Evolutionary conservation across 2,888 invertebrate species (phyloP), one percentile per base, ranked within the genome.

Genomic region (Dascillus cervinus): DNA sequence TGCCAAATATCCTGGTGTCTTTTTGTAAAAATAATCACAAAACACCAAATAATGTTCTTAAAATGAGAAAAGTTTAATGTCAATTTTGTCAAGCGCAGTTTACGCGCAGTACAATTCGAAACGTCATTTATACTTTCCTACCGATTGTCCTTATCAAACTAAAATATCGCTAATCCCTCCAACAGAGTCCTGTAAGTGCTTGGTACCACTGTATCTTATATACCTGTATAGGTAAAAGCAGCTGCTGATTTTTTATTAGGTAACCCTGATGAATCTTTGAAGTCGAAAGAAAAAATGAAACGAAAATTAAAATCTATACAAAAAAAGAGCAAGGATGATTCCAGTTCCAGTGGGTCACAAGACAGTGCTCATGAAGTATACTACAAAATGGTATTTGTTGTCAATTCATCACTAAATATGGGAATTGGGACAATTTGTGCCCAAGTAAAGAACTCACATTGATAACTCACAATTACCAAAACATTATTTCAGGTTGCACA

Each of bases 341-440:
- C 39, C 10, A 44, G 44, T 20, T 53, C 59, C 34, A 53, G 53
- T 20, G 47, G 41, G 22, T 13, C 24, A 9, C 22, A 13, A 6
- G 37, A 31, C 20, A 29, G 24, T 4, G 13, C 21, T 11, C 4
- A 28, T 13, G 17, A 32, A 22, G 26, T 20, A 24, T 26, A 58
- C 29, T 72, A 67, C 55, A 78, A 78, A 62, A 78, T 78, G 78
- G 73, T 74, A 11, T 72, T 78, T 56, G 71, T 77, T 13, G 73
- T 77, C 3, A 79, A 79, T 55, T 58, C 61, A 23, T 67, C 68
- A 13, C 56, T 79, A 27, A 66, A 70, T 41, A 79, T 79, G 78
- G 73, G 76, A 1, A 57, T 68, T 13, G 79, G 78, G 2, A 79
- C 79, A 56, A 57, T 73, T 20, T 71, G 72, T 11, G 69, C 73